Conservation (phyloP, 2,797 vertebrate species). For the Alfaro cultratus region DNA sequence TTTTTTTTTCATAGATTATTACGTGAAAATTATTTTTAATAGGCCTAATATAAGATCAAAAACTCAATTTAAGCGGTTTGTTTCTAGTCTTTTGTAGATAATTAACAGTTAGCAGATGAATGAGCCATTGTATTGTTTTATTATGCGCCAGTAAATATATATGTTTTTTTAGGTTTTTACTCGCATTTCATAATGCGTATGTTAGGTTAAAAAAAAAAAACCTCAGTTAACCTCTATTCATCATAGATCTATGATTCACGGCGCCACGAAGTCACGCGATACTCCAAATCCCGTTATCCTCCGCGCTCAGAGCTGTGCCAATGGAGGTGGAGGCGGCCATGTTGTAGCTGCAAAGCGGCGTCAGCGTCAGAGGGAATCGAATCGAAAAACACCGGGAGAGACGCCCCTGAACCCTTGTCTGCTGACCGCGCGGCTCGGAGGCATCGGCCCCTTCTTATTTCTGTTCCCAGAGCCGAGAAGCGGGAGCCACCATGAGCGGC, state of each 20-base stretch:
- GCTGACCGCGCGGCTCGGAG: not conserved
- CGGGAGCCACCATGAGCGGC: slow-evolving; percentile 85
- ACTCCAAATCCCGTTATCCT: slow-evolving; percentile 56
- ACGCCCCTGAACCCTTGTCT: not conserved
- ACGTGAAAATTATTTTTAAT: not conserved
- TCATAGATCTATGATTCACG: slow-evolving; percentile 34
- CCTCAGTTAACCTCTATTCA: slow-evolving; percentile 34
- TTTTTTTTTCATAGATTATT: not conserved
- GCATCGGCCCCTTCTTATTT: not conserved
- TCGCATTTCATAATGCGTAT: not conserved
- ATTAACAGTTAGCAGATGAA: not conserved
- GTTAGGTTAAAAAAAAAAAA: not conserved
- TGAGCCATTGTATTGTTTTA: not conserved
- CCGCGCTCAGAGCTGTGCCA: slow-evolving; percentile 45
- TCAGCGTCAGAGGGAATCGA: not conserved
- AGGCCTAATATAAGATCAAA: not conserved
- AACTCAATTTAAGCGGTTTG: not conserved
- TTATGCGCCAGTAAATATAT: not conserved
- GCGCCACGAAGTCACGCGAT: slow-evolving; percentile 51
- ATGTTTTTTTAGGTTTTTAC: not conserved
- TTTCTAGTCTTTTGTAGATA: not conserved
- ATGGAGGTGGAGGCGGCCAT: slow-evolving; percentile 75
- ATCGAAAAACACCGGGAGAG: slow-evolving; percentile 1
- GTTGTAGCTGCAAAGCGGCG: slow-evolving; percentile 58
- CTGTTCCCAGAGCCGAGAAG: not conserved